phyloP scores from a whole-genome alignment of 2,113 vertebrate genomes.

The Paraplagusia blochii region DNA sequence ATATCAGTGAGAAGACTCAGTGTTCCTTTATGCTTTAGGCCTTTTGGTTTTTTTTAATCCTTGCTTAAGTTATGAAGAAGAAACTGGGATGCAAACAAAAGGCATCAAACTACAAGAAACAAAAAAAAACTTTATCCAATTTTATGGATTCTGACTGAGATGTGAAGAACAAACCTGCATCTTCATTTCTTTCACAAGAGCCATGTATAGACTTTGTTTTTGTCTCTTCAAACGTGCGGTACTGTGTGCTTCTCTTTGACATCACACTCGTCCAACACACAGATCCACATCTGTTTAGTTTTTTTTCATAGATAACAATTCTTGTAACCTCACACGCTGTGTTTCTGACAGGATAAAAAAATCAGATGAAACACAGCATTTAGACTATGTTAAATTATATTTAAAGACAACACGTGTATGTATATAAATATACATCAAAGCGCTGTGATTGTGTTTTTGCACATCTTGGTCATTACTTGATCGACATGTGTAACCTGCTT shows the following conservation, averaged over 20 bases:
- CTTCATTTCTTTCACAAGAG: slow-evolving; percentile 39
- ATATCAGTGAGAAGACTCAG: slow-evolving; percentile 80
- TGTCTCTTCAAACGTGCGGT: slow-evolving; percentile 54
- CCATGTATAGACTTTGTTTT: slow-evolving; percentile 56
- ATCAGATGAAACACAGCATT: slow-evolving; percentile 12
- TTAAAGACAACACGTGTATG: slow-evolving; percentile 23
- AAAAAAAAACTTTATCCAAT: slow-evolving; percentile 28
- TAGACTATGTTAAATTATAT: slow-evolving; percentile 19
- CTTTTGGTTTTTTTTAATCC: slow-evolving; percentile 66
- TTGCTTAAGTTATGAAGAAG: slow-evolving; percentile 62
- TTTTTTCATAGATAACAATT: slow-evolving; percentile 23
- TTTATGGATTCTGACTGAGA: slow-evolving; percentile 41
- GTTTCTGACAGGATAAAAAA: slow-evolving; percentile 2
- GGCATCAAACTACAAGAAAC: slow-evolving; percentile 38
- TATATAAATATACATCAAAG: slow-evolving; percentile 50
- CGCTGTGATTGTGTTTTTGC: slow-evolving; percentile 20
- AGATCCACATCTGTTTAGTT: slow-evolving; percentile 21
- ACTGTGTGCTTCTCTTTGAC: slow-evolving; percentile 48
- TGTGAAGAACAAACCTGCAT: slow-evolving; percentile 37
- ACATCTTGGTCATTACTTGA: slow-evolving; percentile 54
- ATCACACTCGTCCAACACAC: slow-evolving; percentile 34
- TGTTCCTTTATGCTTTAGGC: slow-evolving; percentile 34
- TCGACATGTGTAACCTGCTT: slow-evolving; percentile 49
- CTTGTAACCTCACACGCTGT: slow-evolving; percentile 5
- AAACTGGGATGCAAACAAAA: slow-evolving; percentile 37